These are phyloP conservation scores for Cheilosia soror DNA, from an alignment of 2,888 invertebrate species.

Conservation along the genomic window DNA sequence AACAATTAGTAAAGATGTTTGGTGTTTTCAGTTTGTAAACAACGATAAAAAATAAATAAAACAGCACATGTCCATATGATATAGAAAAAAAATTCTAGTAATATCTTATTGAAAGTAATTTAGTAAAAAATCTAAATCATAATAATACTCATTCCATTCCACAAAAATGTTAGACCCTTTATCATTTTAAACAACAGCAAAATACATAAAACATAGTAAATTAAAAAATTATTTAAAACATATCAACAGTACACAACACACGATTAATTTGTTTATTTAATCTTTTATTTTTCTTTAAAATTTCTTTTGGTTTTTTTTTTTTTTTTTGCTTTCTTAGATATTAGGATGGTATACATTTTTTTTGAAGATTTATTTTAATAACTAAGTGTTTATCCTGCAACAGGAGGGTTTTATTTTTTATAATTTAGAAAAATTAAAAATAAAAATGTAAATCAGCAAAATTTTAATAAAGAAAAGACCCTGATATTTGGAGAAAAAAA, in stretches of 20 bases:
- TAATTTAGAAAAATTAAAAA: too few relatives aligned
- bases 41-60: slow-evolving; percentile 9
- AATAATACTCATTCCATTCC: slow-evolving; percentile 61
- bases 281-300: slow-evolving; percentile 6
- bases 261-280: slow-evolving; percentile 31
- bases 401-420: too few relatives aligned
- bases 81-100: slow-evolving; percentile 27
- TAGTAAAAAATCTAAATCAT: slow-evolving; percentile 33
- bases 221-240: slow-evolving; percentile 24
- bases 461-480: too few relatives aligned
- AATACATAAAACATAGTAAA: neutral
- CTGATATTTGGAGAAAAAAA: too few relatives aligned
- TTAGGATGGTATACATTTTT: slow-evolving; percentile 5
- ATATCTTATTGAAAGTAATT: slow-evolving; percentile 13
- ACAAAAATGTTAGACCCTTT: slow-evolving; percentile 40
- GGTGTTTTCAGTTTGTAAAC: neutral
- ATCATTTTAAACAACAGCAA: slow-evolving; percentile 9
- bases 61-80: slow-evolving; percentile 39
- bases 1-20: slow-evolving; percentile 6
- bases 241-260: slow-evolving; percentile 63
- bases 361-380: neutral
- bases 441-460: too few relatives aligned
- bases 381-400: neutral
- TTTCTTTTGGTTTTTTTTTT: slow-evolving; percentile 7
- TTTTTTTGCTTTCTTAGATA: neutral